phyloP scores from a whole-genome alignment of 2,888 invertebrate genomes.

The Vannuccia rotundouncinata region DNA sequence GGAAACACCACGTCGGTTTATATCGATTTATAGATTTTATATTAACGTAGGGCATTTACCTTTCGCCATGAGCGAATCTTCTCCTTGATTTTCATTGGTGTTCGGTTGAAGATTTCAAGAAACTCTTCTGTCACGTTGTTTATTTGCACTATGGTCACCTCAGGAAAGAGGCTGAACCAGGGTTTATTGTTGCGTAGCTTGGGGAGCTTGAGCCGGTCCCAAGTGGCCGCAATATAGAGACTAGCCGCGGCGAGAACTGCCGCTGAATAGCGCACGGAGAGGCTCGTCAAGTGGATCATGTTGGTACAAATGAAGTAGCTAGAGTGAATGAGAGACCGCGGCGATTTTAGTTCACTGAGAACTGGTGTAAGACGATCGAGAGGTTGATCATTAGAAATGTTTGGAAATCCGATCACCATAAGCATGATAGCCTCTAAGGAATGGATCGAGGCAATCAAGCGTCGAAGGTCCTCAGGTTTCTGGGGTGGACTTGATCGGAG shows the following conservation, averaged over 20 bases:
- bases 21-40: too few species aligned
- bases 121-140: slow-evolving; percentile 27
- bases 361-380: slow-evolving; percentile 5
- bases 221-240: slow-evolving; percentile 34
- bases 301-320: slow-evolving; percentile 37
- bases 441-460: slow-evolving; percentile 29
- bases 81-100: slow-evolving; percentile 31
- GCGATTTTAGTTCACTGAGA: slow-evolving; percentile 1
- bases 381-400: not conserved
- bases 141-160: not conserved
- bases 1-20: not conserved
- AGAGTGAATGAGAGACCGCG: slow-evolving; percentile 10
- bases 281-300: slow-evolving; percentile 34
- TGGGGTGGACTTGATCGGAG: slow-evolving; percentile 19
- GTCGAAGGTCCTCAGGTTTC: not conserved
- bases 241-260: slow-evolving; percentile 34
- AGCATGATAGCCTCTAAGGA: slow-evolving; percentile 35
- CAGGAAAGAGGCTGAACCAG: slow-evolving; percentile 10
- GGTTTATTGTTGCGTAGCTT: slow-evolving; percentile 13
- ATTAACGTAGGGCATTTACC: too few species aligned
- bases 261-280: slow-evolving; percentile 19
- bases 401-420: slow-evolving; percentile 35
- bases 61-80: not conserved
- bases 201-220: slow-evolving; percentile 34
- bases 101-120: slow-evolving; percentile 15